phyloP scores from a whole-genome alignment of 2,113 vertebrate species.

The Meles meles region DNA sequence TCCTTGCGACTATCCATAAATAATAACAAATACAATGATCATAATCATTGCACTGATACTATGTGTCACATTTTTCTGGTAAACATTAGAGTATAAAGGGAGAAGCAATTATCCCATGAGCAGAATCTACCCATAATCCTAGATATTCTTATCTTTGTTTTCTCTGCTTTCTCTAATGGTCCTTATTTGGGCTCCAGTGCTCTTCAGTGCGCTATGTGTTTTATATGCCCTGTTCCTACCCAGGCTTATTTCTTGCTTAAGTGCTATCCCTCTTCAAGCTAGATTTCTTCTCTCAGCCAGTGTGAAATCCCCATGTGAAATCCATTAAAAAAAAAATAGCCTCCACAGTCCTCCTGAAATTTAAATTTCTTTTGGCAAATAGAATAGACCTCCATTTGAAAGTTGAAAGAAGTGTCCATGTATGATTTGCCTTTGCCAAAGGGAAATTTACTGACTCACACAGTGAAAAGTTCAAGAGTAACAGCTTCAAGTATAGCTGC shows the following conservation, averaged over 20 bases:
- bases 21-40: background rate
- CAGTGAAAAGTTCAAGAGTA: background rate
- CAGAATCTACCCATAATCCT: background rate
- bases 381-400: background rate
- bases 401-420: background rate
- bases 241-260: background rate
- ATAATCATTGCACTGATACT: background rate
- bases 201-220: background rate
- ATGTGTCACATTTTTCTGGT: background rate
- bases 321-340: background rate
- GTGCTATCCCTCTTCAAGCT: background rate
- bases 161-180: background rate
- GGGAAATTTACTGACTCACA: background rate
- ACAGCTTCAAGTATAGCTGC: background rate
- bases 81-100: background rate
- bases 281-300: background rate
- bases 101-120: background rate
- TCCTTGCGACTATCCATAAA: background rate
- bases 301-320: background rate
- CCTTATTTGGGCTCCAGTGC: background rate
- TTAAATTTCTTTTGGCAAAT: background rate
- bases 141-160: background rate
- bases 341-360: background rate
- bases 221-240: background rate
- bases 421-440: background rate